These are phyloP conservation scores for Ptiloglossa arizonensis DNA, from an alignment of 1,140 invertebrate genomes.

Conservation along the genomic window DNA sequence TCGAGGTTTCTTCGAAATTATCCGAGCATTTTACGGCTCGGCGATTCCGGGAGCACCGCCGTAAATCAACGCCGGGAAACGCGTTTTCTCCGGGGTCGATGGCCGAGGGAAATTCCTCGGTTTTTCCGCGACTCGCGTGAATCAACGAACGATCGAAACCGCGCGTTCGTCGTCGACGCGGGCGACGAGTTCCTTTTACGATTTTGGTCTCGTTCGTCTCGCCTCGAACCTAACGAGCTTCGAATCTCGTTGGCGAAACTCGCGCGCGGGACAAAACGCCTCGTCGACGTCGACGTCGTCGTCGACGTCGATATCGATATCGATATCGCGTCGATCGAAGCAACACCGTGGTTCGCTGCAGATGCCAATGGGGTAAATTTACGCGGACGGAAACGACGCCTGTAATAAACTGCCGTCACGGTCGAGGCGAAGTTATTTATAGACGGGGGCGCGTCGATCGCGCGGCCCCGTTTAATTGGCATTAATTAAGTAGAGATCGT, in stretches of 20 bases:
- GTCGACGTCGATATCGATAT: too few species aligned
- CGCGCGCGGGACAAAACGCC: too few species aligned
- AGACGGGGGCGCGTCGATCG: conserved; percentile 18
- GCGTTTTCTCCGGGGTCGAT: conserved; percentile 13
- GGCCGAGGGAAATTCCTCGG: conserved; percentile 33
- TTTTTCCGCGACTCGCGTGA: conserved; percentile 28
- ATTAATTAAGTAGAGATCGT: conserved; percentile 45
- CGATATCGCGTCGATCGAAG: background rate
- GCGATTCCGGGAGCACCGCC: background rate
- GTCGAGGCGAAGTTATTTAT: conserved; percentile 29
- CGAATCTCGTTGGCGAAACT: too few species aligned
- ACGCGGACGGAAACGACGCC: background rate
- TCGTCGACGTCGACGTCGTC: too few species aligned
- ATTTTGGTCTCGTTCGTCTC: too few species aligned
- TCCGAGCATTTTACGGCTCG: conserved; percentile 26
- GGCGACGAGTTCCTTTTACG: background rate
- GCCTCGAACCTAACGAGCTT: too few species aligned
- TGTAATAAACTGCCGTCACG: conserved; percentile 23
- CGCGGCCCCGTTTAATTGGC: conserved; percentile 37
- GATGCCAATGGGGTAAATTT: background rate
- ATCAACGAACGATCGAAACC: conserved; percentile 26
- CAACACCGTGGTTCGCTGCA: background rate
- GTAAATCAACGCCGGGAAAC: conserved; percentile 36
- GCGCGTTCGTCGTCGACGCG: too few species aligned
- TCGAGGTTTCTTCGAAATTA: conserved; percentile 45